These are phyloP conservation scores for Apaloderma vittatum DNA, from an alignment of 2,113 vertebrate genomes.

Conservation along the genomic window DNA sequence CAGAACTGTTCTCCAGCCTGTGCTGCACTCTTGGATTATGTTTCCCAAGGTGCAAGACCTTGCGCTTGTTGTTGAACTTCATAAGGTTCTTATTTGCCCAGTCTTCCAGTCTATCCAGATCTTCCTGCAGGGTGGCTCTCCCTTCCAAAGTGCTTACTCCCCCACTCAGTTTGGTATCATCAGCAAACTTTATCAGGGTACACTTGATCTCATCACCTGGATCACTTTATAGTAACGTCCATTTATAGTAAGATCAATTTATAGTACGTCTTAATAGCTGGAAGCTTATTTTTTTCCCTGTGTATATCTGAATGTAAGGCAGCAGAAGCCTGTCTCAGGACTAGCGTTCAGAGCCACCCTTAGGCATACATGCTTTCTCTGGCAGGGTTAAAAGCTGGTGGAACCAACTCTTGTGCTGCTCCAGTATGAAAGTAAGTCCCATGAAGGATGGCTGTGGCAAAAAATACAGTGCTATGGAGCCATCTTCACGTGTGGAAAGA, in stretches of 20 bases:
- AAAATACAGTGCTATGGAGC: neutral
- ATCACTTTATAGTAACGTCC: too few species aligned
- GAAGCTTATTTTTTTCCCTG: neutral
- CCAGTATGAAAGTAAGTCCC: neutral
- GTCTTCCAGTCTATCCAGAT: too few species aligned
- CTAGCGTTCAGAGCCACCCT: neutral
- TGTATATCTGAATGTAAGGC: neutral
- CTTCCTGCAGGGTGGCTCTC: too few species aligned
- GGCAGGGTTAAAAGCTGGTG: neutral
- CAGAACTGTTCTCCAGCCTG: neutral
- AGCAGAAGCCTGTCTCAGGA: neutral
- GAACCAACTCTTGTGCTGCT: neutral
- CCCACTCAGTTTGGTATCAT: too few species aligned
- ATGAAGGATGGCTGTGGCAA: neutral
- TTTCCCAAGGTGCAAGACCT: neutral
- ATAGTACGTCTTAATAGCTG: neutral
- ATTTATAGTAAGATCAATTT: too few species aligned
- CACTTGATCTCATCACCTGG: too few species aligned
- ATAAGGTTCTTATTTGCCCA: too few species aligned
- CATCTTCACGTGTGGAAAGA: neutral
- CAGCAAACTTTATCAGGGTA: too few species aligned
- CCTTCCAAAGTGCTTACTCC: too few species aligned
- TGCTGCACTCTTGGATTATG: neutral
- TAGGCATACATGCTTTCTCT: neutral
- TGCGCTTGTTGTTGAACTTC: neutral